Base-by-base conservation (phyloP, 1,140 invertebrate genomes). In the Saccostrea glomerata region DNA sequence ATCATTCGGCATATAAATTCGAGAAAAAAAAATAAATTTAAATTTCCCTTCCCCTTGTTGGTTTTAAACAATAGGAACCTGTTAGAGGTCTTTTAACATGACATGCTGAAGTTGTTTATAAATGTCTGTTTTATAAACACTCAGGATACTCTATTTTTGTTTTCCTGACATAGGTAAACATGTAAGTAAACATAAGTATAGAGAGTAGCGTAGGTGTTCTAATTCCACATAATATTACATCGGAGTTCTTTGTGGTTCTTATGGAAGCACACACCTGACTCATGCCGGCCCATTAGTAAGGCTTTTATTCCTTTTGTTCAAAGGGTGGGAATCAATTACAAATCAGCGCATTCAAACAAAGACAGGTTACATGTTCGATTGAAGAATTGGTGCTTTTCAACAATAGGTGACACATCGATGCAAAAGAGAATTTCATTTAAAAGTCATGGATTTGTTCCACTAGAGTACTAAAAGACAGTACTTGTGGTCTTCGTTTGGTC, bases 301-400 rank as follows among this genome's bases (percentile, higher is more conserved):
- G 25, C 25, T 23, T 73, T 30, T 73, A 25, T 23, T 73, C 25
- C 25, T 30, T 77, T 77, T 77, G 70, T 77, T 36, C 23, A 77
- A 77, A 11, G 25, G 70, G 70, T 77, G 70, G 70, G 70, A 77
- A 77, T 77, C 70, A 36, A 77, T 77, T 77, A 30, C 70, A 77
- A 77, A 77, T 36, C 70, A 77, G 25, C 23, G 25, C 70, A 12
- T 25, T 36, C 25, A 77, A 25, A 77, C 70, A 77, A 77, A 77
- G 70, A 25, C 70, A 15, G 13, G 25, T 30, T 30, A 77, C 70
- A 77, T 77, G 70, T 30, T 15, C 30, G 70, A 77, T 77, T 77
- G 25, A 36, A 15, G 70, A 77, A 77, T 77, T 25, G 30, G 25
- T 77, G 25, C 11, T 77, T 77, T 36, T 30, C 13, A 77, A 30